Percentiles rank a stretch among this genome's conserved stretches.
These are phyloP conservation scores for Lytechinus pictus DNA, from an alignment of 35 echinoderm and acorn worm species.

Conservation along the genomic window DNA sequence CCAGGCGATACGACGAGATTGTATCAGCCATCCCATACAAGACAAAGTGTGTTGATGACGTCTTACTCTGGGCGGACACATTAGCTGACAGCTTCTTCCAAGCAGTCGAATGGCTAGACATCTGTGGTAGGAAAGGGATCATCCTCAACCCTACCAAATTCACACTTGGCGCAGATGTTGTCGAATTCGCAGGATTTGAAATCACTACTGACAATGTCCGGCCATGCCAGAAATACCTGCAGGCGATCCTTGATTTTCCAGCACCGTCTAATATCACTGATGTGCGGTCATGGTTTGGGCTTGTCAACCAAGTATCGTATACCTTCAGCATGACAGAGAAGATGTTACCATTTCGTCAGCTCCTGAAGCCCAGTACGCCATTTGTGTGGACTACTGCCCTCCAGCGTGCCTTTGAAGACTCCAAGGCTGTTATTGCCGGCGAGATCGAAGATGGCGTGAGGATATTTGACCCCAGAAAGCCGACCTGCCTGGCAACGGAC, in stretches of 20 bases:
- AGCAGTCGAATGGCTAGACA: too few relatives aligned
- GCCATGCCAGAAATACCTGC: not conserved
- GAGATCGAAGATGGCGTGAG: constrained; percentile 20
- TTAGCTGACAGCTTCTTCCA: not conserved
- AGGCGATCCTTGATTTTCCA: constrained; percentile 59
- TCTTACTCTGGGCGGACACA: not conserved
- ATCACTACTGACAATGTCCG: constrained; percentile 43
- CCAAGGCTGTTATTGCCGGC: not conserved
- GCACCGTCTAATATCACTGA: constrained; percentile 34
- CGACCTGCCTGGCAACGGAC: too few relatives aligned
- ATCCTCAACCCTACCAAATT: too few relatives aligned
- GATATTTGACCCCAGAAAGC: constrained; percentile 32
- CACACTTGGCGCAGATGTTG: too few relatives aligned
- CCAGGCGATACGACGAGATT: too few relatives aligned
- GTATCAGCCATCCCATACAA: too few relatives aligned
- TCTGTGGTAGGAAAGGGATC: too few relatives aligned
- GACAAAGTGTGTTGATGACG: constrained; percentile 1
- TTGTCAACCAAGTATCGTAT: constrained; percentile 60
- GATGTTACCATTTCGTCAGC: constrained; percentile 40
- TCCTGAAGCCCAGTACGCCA: constrained; percentile 5
- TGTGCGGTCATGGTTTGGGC: constrained; percentile 47
- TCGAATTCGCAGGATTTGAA: constrained; percentile 57
- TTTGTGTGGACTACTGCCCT: not conserved
- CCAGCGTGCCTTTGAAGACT: not conserved
- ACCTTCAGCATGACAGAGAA: not conserved